These are phyloP conservation scores for Campoplex nolae DNA, from an alignment of 2,888 invertebrate species.

Conservation along the genomic window DNA sequence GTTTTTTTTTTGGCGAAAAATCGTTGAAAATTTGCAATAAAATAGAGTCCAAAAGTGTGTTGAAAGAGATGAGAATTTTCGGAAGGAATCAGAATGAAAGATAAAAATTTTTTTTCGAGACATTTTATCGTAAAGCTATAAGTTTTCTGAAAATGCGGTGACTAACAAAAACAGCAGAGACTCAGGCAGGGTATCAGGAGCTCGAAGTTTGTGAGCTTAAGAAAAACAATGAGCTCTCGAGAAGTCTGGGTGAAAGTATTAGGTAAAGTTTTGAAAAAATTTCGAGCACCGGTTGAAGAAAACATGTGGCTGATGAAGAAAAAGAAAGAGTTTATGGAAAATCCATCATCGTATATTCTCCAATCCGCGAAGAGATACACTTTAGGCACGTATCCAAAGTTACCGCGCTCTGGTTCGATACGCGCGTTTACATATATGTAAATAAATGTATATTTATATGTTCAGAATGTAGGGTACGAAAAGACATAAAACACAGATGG, in stretches of 20 bases:
- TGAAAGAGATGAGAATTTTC: background rate
- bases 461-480: background rate
- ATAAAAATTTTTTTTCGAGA: too few relatives aligned
- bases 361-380: background rate
- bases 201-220: background rate
- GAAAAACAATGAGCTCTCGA: background rate
- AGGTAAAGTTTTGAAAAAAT: background rate
- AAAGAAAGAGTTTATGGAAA: background rate
- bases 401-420: background rate
- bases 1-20: background rate
- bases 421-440: background rate
- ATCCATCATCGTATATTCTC: background rate
- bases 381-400: background rate
- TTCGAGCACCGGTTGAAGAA: background rate
- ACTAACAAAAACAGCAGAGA: background rate
- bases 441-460: background rate
- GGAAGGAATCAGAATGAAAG: background rate
- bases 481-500: slow-evolving; percentile 4
- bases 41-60: background rate
- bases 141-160: background rate
- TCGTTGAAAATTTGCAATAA: background rate
- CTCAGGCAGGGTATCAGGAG: background rate
- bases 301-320: background rate
- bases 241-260: background rate
- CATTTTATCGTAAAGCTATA: background rate